Evolutionary conservation across 2,888 invertebrate genomes (phyloP).

Genomic region (Meiosimyza decipiens): DNA sequence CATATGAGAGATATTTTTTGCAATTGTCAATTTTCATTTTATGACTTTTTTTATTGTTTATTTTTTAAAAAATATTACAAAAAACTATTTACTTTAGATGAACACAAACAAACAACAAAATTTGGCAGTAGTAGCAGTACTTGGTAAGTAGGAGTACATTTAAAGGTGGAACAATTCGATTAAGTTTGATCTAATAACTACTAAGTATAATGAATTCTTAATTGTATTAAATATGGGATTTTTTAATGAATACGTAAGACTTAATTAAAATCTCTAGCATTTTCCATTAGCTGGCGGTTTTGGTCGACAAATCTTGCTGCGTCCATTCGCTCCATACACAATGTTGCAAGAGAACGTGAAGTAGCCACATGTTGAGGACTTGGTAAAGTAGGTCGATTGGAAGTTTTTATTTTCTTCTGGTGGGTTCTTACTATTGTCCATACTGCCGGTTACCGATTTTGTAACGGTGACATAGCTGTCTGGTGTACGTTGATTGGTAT

Average conservation of each 20-base stretch:
- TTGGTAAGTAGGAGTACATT: conserved; percentile 5
- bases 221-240: conserved; percentile 14
- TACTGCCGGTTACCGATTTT: conserved; percentile 81
- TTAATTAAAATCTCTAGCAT: conserved; percentile 53
- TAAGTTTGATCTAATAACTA: conserved; percentile 31
- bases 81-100: neutral
- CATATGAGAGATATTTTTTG: too few relatives aligned
- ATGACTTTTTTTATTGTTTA: neutral
- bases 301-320: conserved; percentile 84
- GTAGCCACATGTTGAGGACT: conserved; percentile 87
- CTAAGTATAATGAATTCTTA: conserved; percentile 29
- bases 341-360: conserved; percentile 88
- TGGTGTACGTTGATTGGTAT: conserved; percentile 66
- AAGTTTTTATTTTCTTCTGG: conserved; percentile 76
- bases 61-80: conserved; percentile 27
- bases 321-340: conserved; percentile 80
- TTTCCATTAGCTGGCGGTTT: conserved; percentile 82
- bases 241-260: neutral
- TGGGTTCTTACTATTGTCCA: conserved; percentile 73
- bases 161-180: conserved; percentile 8
- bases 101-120: neutral
- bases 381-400: conserved; percentile 84
- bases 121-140: conserved; percentile 20
- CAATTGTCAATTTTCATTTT: too few relatives aligned
- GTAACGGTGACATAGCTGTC: conserved; percentile 82